A percentile compares a stretch with the other conserved stretches of the same genome.
phyloP scores from a whole-genome alignment of 2,888 invertebrate genomes.

The Callimorpha dominula region DNA sequence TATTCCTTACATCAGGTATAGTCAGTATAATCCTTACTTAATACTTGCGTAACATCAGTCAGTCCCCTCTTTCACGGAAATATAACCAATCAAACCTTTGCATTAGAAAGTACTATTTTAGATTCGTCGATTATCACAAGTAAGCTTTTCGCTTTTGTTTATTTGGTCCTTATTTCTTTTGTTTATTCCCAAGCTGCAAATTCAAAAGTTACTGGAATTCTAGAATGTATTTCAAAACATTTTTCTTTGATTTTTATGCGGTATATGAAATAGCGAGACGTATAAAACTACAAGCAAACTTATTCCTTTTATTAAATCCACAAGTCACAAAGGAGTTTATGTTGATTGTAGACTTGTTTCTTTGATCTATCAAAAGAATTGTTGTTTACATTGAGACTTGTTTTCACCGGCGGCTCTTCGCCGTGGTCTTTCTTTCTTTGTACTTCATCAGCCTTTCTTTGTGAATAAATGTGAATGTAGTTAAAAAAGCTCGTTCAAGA shows the following conservation, averaged over 20 bases:
- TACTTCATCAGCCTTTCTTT: conserved; percentile 30
- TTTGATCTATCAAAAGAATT: conserved; percentile 53
- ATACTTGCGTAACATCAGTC: neutral
- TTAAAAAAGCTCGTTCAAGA: neutral
- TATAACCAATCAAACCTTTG: neutral
- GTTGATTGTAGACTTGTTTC: conserved; percentile 36
- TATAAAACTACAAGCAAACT: conserved; percentile 11
- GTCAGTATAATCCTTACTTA: neutral
- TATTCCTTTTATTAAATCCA: conserved; percentile 35
- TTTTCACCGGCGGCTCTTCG: conserved; percentile 31
- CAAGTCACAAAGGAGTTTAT: conserved; percentile 41
- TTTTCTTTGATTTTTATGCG: neutral
- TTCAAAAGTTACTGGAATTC: conserved; percentile 6
- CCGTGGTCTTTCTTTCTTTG: conserved; percentile 31
- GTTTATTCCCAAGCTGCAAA: neutral
- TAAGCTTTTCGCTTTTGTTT: neutral
- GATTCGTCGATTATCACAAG: neutral
- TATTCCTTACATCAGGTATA: neutral
- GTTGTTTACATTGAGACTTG: conserved; percentile 42
- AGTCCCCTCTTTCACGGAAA: no score
- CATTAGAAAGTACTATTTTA: neutral
- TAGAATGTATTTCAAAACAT: neutral
- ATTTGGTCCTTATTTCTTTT: neutral
- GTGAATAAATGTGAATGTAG: neutral
- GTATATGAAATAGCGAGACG: neutral